phyloP scores from a whole-genome alignment of 1,140 invertebrate species.

The Dendrolimus kikuchii region DNA sequence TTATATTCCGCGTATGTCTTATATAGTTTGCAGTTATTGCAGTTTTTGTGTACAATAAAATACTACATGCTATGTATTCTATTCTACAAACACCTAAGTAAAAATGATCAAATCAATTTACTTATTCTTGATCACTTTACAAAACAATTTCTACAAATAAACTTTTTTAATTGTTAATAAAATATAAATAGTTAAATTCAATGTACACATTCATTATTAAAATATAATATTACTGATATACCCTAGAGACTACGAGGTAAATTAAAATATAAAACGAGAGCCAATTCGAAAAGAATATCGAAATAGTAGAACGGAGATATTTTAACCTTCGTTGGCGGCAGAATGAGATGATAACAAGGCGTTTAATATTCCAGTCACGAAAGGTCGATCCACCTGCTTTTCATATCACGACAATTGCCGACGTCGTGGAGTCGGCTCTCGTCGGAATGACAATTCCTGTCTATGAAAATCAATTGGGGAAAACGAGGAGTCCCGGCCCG shows the following conservation, averaged over 20 bases:
- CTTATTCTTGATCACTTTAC: too few relatives aligned
- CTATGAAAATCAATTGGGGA: constrained; percentile 58
- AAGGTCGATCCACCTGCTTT: constrained; percentile 61
- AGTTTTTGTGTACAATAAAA: too few relatives aligned
- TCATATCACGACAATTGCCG: constrained; percentile 64
- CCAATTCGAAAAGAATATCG: constrained; percentile 34
- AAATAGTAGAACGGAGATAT: constrained; percentile 29
- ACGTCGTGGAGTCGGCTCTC: constrained; percentile 49
- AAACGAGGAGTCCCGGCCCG: constrained; percentile 26
- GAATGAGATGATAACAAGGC: constrained; percentile 60
- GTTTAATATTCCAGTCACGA: constrained; percentile 60
- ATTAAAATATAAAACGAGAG: constrained; percentile 34
- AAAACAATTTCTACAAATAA: too few relatives aligned
- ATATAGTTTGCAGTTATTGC: too few relatives aligned
- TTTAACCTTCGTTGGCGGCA: constrained; percentile 37
- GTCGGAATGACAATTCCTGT: constrained; percentile 53
- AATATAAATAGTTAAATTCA: too few relatives aligned
- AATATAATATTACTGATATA: too few relatives aligned
- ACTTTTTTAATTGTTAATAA: too few relatives aligned
- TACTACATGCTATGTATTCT: too few relatives aligned
- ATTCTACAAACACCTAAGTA: too few relatives aligned
- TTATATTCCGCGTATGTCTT: too few relatives aligned
- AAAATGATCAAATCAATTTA: too few relatives aligned
- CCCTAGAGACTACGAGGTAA: constrained; percentile 21
- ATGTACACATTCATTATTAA: too few relatives aligned